Evolutionary conservation across 2,113 vertebrate species (phyloP).

Genomic region (Colaptes auratus): DNA sequence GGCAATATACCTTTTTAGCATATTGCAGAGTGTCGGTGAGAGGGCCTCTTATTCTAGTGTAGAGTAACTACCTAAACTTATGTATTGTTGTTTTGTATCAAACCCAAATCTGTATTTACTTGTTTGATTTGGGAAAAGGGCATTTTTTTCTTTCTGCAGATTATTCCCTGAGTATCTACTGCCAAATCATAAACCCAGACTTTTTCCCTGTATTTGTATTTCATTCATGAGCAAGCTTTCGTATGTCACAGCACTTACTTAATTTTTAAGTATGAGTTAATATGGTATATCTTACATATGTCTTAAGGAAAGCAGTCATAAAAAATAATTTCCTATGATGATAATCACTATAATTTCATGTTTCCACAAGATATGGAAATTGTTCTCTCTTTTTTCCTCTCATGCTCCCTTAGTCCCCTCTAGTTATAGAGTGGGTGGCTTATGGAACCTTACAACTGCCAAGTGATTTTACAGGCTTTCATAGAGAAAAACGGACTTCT

Average conservation of each 20-base stretch:
- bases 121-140: background rate
- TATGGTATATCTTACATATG: background rate
- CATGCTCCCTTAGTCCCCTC: background rate
- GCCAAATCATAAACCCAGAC: background rate
- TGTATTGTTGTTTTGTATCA: background rate
- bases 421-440: background rate
- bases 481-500: background rate
- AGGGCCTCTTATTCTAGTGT: background rate
- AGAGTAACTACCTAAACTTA: background rate
- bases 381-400: background rate
- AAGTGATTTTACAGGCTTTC: conserved; percentile 37
- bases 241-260: background rate
- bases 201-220: background rate
- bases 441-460: conserved; percentile 25
- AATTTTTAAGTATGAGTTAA: background rate
- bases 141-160: background rate
- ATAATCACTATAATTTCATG: background rate
- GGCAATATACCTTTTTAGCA: background rate
- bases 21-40: background rate
- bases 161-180: background rate
- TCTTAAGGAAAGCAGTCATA: background rate
- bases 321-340: background rate
- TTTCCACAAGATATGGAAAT: conserved; percentile 36
- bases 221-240: background rate
- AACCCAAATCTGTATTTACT: background rate